A percentile compares a stretch with the other conserved stretches of the same genome.
These are phyloP conservation scores for Manis crassicaudata DNA, from an alignment of 2,797 vertebrate species.

Conservation along the genomic window DNA sequence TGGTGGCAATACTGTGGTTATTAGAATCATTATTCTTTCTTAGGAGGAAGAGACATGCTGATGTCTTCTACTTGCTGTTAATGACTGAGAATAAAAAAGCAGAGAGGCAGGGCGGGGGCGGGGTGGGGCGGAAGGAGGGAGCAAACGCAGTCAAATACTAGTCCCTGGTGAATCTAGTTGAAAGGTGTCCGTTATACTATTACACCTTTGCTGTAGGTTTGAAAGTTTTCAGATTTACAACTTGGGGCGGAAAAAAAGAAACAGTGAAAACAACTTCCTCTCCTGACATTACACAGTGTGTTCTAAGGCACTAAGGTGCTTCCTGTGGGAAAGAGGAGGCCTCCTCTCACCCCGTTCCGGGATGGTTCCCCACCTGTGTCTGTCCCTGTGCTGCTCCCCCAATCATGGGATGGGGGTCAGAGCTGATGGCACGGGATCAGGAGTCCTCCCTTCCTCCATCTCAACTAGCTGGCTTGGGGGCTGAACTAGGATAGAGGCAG, in stretches of 20 bases:
- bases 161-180: neutral
- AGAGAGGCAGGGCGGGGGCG: neutral
- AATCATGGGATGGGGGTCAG: too few species aligned
- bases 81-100: neutral
- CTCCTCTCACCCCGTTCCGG: neutral
- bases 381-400: neutral
- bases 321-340: neutral
- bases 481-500: fast-evolving
- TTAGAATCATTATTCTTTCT: neutral
- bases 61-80: slow-evolving; percentile 18
- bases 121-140: neutral
- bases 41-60: neutral
- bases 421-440: neutral
- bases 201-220: neutral
- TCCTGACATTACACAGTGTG: neutral
- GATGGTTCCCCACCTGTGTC: neutral
- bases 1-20: neutral
- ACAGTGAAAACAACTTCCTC: neutral
- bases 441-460: neutral
- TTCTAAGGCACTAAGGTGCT: neutral
- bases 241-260: neutral
- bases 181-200: neutral
- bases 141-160: neutral
- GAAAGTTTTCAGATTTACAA: slow-evolving; percentile 3
- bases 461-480: too few species aligned